phyloP scores from a whole-genome alignment of 2,797 vertebrate genomes.

The Spinibarbus caldwelli region DNA sequence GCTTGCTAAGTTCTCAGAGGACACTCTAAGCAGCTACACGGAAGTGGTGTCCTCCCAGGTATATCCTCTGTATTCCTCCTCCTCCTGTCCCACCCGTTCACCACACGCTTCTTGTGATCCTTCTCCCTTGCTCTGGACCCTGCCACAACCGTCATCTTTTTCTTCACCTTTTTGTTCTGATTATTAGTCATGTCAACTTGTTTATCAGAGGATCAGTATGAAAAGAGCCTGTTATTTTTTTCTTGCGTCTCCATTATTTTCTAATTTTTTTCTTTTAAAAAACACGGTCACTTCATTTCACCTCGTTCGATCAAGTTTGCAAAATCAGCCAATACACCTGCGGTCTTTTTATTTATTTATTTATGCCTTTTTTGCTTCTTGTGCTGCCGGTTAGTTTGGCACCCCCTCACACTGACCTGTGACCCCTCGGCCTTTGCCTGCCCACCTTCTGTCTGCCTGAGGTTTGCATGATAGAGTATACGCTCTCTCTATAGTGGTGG shows the following conservation, averaged over 20 bases:
- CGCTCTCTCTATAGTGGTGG: constrained; percentile 31
- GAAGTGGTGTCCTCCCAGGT: constrained; percentile 97
- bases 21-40: constrained; percentile 99
- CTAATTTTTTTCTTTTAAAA: constrained; percentile 46
- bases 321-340: background rate
- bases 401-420: constrained; percentile 30
- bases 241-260: background rate
- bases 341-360: constrained; percentile 8
- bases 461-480: constrained; percentile 67
- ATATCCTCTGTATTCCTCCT: constrained; percentile 69
- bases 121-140: constrained; percentile 36
- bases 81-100: constrained; percentile 29
- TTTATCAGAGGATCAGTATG: constrained; percentile 7
- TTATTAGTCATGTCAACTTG: constrained; percentile 36
- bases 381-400: constrained; percentile 39
- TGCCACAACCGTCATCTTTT: constrained; percentile 7
- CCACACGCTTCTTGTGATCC: constrained; percentile 38
- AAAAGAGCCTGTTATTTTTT: background rate
- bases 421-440: constrained; percentile 54
- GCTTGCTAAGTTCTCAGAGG: constrained; percentile 99
- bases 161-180: constrained; percentile 14
- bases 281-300: constrained; percentile 49
- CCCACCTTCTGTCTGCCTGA: constrained; percentile 62
- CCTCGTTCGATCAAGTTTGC: constrained; percentile 42
- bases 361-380: constrained; percentile 38